Percentiles rank a stretch among this genome's conserved stretches.
Evolutionary conservation across 2,888 invertebrate genomes (phyloP).

Genomic region (Agrochola litura): DNA sequence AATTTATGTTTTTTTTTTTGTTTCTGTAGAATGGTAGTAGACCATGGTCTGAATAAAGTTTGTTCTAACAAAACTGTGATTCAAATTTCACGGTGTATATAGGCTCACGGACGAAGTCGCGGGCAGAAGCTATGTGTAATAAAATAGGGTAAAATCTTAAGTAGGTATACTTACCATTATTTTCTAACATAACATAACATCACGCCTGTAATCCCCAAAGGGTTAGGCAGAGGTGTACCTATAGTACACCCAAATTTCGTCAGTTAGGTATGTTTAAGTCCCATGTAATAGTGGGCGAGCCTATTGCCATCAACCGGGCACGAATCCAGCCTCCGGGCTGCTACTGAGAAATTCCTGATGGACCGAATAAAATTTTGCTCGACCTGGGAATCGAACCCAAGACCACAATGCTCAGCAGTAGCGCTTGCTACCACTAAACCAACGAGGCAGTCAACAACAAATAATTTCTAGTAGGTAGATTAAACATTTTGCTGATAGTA

Average conservation of each 20-base stretch:
- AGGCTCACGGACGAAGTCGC: too few relatives aligned
- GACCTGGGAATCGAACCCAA: too few relatives aligned
- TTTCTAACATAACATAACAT: background rate
- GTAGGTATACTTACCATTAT: too few relatives aligned
- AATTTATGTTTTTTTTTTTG: too few relatives aligned
- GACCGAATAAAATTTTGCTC: background rate
- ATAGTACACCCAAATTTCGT: too few relatives aligned
- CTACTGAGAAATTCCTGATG: background rate
- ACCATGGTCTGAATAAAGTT: too few relatives aligned
- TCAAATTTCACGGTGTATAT: too few relatives aligned
- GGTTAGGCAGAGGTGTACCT: too few relatives aligned
- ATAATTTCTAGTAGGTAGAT: background rate
- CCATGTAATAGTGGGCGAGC: background rate
- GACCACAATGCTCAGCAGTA: background rate
- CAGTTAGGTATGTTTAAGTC: background rate
- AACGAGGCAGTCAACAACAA: background rate
- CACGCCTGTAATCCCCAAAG: background rate
- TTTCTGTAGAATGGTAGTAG: too few relatives aligned
- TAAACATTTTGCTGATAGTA: background rate
- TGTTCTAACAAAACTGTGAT: too few relatives aligned
- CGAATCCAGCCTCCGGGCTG: background rate
- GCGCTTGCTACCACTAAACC: background rate
- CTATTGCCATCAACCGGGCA: background rate
- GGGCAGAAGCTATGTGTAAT: too few relatives aligned
- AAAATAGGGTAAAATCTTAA: slow-evolving; percentile 1